Evolutionary conservation across 2,113 vertebrate species (phyloP).

Genomic region (Heterotilapia buettikoferi): DNA sequence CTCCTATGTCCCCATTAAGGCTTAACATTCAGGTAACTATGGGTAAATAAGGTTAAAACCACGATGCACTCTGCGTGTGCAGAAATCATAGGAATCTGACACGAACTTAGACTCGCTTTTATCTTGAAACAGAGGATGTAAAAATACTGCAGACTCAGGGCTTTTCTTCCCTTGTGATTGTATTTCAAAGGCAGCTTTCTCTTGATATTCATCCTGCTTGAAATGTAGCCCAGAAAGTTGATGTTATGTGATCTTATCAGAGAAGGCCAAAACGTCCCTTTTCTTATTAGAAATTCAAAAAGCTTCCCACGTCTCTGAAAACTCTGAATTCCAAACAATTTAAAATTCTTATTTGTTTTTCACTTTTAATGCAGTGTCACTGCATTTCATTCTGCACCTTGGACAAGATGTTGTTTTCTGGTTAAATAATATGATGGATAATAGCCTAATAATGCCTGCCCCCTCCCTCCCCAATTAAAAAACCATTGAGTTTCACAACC

Average conservation of each 20-base stretch:
- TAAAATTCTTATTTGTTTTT: background rate
- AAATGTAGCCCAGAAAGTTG: constrained; percentile 76
- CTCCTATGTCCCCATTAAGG: background rate
- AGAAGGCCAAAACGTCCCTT: constrained; percentile 61
- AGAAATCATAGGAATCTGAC: constrained; percentile 1
- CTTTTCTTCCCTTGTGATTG: constrained; percentile 50
- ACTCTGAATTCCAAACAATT: background rate
- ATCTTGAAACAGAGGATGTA: constrained; percentile 49
- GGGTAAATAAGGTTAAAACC: background rate
- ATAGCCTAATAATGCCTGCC: background rate
- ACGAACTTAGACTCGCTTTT: constrained; percentile 28
- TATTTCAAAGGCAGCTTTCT: constrained; percentile 84
- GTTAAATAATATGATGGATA: rapidly evolving
- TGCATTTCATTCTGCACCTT: background rate
- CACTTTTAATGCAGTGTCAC: background rate
- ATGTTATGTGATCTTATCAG: constrained; percentile 77
- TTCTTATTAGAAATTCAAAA: constrained; percentile 77
- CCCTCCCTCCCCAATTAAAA: background rate
- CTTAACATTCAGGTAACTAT: background rate
- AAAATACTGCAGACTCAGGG: constrained; percentile 70
- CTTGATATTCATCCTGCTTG: constrained; percentile 71
- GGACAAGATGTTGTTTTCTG: background rate
- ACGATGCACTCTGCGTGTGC: background rate
- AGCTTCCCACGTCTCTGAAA: constrained; percentile 77
- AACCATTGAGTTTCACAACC: background rate